Evolutionary conservation across 2,113 vertebrate species (phyloP), one percentile per base, ranked within the genome.

Genomic region (Megalops atlanticus): DNA sequence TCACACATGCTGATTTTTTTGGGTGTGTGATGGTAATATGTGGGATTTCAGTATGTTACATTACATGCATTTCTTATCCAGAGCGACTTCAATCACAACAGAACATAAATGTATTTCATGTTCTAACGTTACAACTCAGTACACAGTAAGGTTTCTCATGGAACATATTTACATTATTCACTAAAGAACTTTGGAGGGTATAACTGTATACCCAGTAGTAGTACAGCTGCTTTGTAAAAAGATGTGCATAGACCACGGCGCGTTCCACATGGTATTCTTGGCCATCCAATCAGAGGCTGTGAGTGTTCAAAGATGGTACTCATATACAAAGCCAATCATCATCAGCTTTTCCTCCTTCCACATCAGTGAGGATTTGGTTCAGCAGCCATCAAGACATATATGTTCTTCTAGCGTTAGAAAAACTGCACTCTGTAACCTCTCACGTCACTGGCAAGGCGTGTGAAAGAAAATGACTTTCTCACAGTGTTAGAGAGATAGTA

Each of bases 401-500:
- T n/a, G n/a, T n/a, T 49, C 45, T 49, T 16, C 45, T 49, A 49
- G 8, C 45, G 16, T 16, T 0, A 49, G 27, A 11, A 15, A 35
- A 6, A 70, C 31, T 18, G 31, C 18, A 36, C 15, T 27, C 70
- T 38, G 54, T 24, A 64, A 18, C 7, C 70, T 72, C 12, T 72
- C 10, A 64, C 31, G 36, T 15, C 35, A 21, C 11, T 38, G 31
- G 47, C 10, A 18, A 31, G 35, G 33, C 24, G 40, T 49, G 73
- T 15, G 74, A 15, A 33, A 4, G 83, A 84, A 82, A 84, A 82
- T 81, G 45, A 77, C 80, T 86, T 89, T 90, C 88, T 90, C 89
- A 92, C 90, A 90, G 82, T 86, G 80, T 54, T 70, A 72, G 64
- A 73, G 81, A 85, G 89, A 90, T 92, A 90, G 87, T 87, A 85